Base-by-base conservation (phyloP, 2,888 invertebrate genomes). In the Agrochola lychnidis region DNA sequence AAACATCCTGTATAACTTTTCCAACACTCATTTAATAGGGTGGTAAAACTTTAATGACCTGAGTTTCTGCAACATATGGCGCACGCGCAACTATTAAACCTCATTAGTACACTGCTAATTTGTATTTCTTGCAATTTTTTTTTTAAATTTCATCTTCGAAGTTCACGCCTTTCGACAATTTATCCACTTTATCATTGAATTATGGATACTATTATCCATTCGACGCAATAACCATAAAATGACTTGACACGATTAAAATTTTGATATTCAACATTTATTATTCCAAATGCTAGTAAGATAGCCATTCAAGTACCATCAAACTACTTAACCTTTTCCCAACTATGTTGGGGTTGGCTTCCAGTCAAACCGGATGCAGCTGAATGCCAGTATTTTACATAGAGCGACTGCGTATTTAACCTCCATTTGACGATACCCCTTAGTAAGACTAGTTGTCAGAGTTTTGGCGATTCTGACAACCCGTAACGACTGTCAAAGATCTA, bases 81-180 rank as follows among this genome's bases (percentile, higher is more conserved):
- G 45, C 57, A 64, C 45, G 25, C 45, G 66, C 36, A 22, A 42
- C 66, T 57, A 70, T 79, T 45, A 74, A 74, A 74, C 36, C 70
- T 84, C 56, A 76, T 64, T 76, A 76, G 36, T 22, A 22, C 12
- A 16, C 25, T 40, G 67, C 64, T 76, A 72, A 82, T 82, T 82
- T 64, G 74, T 64, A 48, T 70, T 66, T 36, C n/a, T 19, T 5
- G 67, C 42, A 40, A 78, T 78, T 40, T 6, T 56, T 5, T 75
- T 70, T 78, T 62, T n/a, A 36, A 36, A 64, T 69, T 61, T 62
- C 72, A 22, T 67, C 51, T 72, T 2, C 12, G 16, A 56, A 76
- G 16, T 67, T 53, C 63, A 61, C 10, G 40, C 4, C 51, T 66
- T 56, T 73, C 63, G 22, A 62, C 62, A 76, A 72, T 78, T 81